Conservation (phyloP, 2,113 vertebrate genomes). For the Xerus inauris region DNA sequence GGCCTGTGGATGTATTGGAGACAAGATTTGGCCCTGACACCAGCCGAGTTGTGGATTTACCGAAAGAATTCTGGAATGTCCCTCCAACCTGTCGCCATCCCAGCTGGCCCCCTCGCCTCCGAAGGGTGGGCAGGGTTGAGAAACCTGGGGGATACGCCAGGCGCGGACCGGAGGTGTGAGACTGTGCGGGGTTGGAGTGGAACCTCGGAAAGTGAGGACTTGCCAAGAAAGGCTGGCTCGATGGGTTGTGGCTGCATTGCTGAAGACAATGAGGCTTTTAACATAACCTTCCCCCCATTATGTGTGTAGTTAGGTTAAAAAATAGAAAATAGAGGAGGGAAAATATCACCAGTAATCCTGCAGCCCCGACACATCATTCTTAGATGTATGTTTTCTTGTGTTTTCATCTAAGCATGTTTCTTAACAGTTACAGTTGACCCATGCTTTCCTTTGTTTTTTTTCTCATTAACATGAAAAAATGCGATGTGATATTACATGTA, state of each 20-base stretch:
- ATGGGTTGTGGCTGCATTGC: slow-evolving; percentile 26
- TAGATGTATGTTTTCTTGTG: not conserved
- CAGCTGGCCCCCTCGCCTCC: not conserved
- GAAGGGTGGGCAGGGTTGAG: not conserved
- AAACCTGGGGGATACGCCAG: not conserved
- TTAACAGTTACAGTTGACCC: slow-evolving; percentile 3
- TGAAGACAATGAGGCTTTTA: not conserved
- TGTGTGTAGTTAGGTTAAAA: not conserved
- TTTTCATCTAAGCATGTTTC: not conserved
- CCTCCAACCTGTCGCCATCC: slow-evolving; percentile 48
- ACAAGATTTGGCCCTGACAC: not conserved
- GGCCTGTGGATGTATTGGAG: not conserved
- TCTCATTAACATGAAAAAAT: not conserved
- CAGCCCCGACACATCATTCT: not conserved
- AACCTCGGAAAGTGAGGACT: not conserved
- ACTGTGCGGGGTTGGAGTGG: not conserved
- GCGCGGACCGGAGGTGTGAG: not conserved
- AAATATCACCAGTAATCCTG: not conserved
- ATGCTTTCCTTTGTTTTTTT: slow-evolving; percentile 30
- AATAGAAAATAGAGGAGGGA: not conserved
- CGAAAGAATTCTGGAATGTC: not conserved
- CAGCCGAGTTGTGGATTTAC: slow-evolving; percentile 33
- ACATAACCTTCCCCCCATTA: not conserved
- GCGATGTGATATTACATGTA: not conserved
- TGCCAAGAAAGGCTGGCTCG: not conserved